phyloP scores from a whole-genome alignment of 2,113 vertebrate species.

The Mystacornis crossleyi region DNA sequence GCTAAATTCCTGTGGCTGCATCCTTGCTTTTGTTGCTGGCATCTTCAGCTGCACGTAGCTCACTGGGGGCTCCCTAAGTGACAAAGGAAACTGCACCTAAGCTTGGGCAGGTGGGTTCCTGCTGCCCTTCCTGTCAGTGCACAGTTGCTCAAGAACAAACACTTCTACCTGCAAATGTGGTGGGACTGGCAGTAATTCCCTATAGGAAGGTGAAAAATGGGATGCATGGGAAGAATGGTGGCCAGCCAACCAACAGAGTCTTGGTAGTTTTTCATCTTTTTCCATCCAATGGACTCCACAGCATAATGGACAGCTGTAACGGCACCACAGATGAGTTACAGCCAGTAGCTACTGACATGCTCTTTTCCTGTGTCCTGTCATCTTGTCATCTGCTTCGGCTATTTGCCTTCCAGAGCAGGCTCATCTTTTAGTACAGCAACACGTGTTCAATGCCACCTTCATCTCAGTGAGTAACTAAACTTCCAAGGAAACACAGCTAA shows the following conservation, averaged over 20 bases:
- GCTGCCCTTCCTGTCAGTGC: neutral
- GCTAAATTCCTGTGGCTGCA: neutral
- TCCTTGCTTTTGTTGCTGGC: neutral
- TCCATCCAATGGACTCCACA: neutral
- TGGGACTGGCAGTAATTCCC: neutral
- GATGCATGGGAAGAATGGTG: rapidly evolving
- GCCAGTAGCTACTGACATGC: neutral
- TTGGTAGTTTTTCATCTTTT: neutral
- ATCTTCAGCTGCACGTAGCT: neutral
- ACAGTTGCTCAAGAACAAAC: neutral
- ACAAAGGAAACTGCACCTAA: neutral
- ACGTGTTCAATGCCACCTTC: neutral
- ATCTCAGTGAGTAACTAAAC: neutral
- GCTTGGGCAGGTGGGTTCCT: neutral
- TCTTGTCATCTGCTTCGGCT: neutral
- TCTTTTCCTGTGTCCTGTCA: neutral
- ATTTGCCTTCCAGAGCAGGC: neutral
- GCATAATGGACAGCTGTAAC: neutral
- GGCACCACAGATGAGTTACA: neutral
- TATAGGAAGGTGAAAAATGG: neutral
- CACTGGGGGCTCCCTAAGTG: neutral
- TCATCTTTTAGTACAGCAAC: neutral
- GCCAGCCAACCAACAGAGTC: neutral
- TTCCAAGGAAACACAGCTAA: neutral
- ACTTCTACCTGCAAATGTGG: neutral